Percentiles rank a stretch among this genome's conserved stretches.
Evolutionary conservation across 1,140 invertebrate species (phyloP).

Genomic region (Ptiloglossa arizonensis): DNA sequence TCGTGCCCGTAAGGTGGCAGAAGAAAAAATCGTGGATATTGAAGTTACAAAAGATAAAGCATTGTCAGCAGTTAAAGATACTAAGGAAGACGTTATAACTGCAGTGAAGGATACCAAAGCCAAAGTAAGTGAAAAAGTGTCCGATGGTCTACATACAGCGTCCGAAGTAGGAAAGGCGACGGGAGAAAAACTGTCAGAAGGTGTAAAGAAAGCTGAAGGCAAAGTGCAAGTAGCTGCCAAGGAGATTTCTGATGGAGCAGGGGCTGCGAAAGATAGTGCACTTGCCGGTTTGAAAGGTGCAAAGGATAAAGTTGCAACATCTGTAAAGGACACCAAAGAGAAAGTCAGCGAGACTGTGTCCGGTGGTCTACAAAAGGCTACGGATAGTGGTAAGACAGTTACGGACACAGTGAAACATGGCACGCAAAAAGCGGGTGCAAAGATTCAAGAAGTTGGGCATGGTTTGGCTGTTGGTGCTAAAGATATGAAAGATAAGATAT

Average conservation of each 20-base stretch:
- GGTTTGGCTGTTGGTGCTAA: not conserved
- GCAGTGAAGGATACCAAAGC: not conserved
- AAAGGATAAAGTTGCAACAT: too few species aligned
- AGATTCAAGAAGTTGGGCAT: constrained; percentile 35
- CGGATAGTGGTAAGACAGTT: too few species aligned
- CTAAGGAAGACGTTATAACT: constrained; percentile 5
- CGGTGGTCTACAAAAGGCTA: too few species aligned
- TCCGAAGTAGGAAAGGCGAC: constrained; percentile 12
- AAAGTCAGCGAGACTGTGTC: too few species aligned
- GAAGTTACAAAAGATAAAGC: constrained; percentile 12
- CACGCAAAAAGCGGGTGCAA: constrained; percentile 24
- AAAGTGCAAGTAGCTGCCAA: constrained; percentile 40
- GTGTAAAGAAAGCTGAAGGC: constrained; percentile 33
- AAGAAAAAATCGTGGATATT: not conserved
- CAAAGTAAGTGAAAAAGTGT: not conserved
- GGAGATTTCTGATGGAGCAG: not conserved
- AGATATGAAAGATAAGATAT: constrained; percentile 31
- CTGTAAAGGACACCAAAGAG: too few species aligned
- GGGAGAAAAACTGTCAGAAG: constrained; percentile 38
- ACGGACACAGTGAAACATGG: constrained; percentile 16
- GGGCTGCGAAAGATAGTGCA: too few species aligned
- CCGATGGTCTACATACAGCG: constrained; percentile 9
- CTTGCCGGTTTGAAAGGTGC: too few species aligned
- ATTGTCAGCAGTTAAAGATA: not conserved
- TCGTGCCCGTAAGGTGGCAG: constrained; percentile 15